Percentiles rank a stretch among this genome's conserved stretches.
These are phyloP conservation scores for Allygus modestus DNA, from an alignment of 2,888 invertebrate genomes.

Conservation along the genomic window DNA sequence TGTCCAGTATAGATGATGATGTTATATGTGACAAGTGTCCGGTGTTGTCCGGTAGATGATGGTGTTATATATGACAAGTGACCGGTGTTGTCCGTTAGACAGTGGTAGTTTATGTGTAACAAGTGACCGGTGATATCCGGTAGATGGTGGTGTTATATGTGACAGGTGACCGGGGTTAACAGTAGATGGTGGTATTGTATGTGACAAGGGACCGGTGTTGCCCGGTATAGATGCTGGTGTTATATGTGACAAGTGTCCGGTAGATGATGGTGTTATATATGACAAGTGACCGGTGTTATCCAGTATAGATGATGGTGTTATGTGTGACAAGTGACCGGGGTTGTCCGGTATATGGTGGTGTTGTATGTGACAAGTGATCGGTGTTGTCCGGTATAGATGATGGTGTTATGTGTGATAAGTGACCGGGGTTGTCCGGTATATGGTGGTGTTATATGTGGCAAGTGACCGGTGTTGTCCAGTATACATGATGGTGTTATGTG, in stretches of 20 bases:
- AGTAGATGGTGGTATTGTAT: not conserved
- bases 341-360: too few species aligned
- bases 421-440: not conserved
- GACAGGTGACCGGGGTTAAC: not conserved
- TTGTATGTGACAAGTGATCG: too few species aligned
- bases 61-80: not conserved
- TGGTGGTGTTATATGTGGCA: not conserved
- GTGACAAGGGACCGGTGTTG: not conserved
- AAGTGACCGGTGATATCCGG: not conserved
- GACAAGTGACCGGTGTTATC: not conserved
- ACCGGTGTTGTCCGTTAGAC: not conserved
- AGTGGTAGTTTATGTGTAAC: not conserved
- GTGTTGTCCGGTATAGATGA: too few species aligned
- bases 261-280: too few species aligned
- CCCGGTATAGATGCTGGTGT: not conserved
- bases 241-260: not conserved
- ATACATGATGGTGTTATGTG: not conserved
- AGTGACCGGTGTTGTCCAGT: not conserved
- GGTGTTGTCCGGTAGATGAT: too few species aligned
- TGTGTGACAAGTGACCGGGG: too few species aligned
- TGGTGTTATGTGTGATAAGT: too few species aligned
- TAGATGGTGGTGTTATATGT: not conserved
- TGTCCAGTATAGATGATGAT: not conserved
- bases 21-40: too few species aligned
- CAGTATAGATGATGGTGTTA: not conserved